A percentile compares a stretch with the other conserved stretches of the same genome.
Conservation (phyloP, 2,888 invertebrate species). For the Vandiemenella viatica region DNA sequence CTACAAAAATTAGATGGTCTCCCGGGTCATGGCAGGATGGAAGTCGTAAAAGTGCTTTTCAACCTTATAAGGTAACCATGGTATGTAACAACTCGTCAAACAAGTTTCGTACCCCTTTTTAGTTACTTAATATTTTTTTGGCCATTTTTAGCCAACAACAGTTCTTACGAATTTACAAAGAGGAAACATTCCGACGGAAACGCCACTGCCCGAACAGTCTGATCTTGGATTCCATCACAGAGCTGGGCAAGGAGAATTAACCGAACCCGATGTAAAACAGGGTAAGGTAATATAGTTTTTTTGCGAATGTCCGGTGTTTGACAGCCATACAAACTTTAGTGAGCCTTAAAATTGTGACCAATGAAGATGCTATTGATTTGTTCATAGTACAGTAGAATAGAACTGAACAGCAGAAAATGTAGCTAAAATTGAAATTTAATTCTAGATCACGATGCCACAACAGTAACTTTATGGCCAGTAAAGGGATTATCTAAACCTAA, state of each 20-base stretch:
- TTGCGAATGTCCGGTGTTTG: too few species aligned
- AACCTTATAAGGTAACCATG: too few species aligned
- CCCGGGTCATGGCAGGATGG: conserved; percentile 44
- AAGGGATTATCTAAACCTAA: too few species aligned
- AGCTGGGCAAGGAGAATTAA: conserved; percentile 79
- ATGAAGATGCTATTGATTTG: too few species aligned
- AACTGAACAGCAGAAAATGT: too few species aligned
- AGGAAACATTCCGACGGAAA: conserved; percentile 85
- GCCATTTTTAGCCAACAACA: conserved; percentile 35
- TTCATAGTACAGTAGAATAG: too few species aligned
- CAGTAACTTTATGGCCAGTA: too few species aligned
- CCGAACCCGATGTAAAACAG: conserved; percentile 49
- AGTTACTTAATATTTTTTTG: background rate
- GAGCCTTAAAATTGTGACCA: too few species aligned
- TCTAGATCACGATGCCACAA: too few species aligned
- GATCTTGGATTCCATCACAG: conserved; percentile 71
- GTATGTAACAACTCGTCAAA: too few species aligned
- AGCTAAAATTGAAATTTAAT: too few species aligned
- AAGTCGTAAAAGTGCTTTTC: background rate
- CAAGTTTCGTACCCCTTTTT: background rate
- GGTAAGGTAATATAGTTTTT: conserved; percentile 30
- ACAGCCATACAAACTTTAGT: too few species aligned
- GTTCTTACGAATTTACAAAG: conserved; percentile 84
- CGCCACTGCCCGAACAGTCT: conserved; percentile 49
- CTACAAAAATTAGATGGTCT: conserved; percentile 27